These are phyloP conservation scores for Pectinophora gossypiella DNA, from an alignment of 1,140 invertebrate genomes.

Conservation along the genomic window DNA sequence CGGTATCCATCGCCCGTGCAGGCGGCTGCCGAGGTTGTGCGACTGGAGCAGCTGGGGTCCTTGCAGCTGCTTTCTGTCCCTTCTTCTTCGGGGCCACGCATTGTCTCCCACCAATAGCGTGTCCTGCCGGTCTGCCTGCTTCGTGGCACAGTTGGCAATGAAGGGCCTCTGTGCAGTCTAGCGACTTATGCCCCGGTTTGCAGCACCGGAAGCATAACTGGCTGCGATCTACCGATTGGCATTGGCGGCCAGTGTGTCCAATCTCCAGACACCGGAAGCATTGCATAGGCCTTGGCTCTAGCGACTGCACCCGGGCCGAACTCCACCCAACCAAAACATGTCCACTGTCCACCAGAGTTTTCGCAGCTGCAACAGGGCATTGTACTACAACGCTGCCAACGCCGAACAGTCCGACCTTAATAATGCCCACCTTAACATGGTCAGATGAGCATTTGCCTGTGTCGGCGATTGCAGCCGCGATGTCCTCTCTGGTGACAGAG, in stretches of 20 bases:
- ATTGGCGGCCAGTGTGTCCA: slow-evolving; percentile 3
- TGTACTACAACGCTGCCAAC: not conserved
- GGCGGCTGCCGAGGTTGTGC: not conserved
- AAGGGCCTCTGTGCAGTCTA: not conserved
- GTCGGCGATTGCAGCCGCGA: not conserved
- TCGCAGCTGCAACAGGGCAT: too few species aligned
- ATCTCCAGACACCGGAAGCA: slow-evolving; percentile 12
- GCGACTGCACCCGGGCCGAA: too few species aligned
- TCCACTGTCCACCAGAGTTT: not conserved
- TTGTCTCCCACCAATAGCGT: not conserved
- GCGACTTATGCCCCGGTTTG: too few species aligned
- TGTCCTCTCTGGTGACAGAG: not conserved
- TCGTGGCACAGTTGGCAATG: too few species aligned
- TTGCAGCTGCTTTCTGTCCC: not conserved
- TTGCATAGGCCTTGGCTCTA: too few species aligned
- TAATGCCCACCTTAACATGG: not conserved
- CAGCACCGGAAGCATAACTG: not conserved
- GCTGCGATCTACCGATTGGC: not conserved
- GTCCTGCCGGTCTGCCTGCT: not conserved
- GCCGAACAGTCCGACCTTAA: not conserved
- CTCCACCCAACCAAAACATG: too few species aligned
- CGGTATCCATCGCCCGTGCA: not conserved
- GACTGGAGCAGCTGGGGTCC: not conserved
- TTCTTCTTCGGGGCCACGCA: not conserved
- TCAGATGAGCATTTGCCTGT: not conserved